These are phyloP conservation scores for Leptodactylus fuscus DNA, from an alignment of 2,113 vertebrate species.

Conservation along the genomic window DNA sequence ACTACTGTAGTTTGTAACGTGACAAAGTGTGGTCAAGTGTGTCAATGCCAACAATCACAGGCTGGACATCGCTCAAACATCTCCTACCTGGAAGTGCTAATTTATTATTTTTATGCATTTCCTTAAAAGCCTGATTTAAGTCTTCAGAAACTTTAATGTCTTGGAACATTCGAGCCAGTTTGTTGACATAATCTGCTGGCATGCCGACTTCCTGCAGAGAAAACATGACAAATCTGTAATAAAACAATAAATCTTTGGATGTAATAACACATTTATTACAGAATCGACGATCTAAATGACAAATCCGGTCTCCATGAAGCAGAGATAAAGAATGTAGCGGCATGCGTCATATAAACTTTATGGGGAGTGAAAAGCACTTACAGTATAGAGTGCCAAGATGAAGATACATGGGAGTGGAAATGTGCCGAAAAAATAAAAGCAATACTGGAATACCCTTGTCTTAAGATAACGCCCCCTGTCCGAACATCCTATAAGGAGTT, in stretches of 20 bases:
- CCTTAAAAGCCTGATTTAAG: conserved; percentile 98
- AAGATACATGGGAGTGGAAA: no score
- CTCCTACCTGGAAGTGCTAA: conserved; percentile 92
- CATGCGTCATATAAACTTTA: no score
- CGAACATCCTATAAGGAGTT: no score
- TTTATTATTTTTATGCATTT: conserved; percentile 99
- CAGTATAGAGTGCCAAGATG: no score
- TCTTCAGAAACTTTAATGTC: conserved; percentile 99
- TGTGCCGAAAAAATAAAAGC: no score
- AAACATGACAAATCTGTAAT: neutral
- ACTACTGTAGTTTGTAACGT: no score
- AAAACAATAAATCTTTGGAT: neutral
- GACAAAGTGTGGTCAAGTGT: neutral
- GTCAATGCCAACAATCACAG: neutral
- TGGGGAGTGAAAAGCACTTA: no score
- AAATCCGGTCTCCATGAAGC: no score
- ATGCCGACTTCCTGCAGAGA: conserved; percentile 91
- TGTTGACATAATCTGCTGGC: conserved; percentile 99
- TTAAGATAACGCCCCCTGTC: no score
- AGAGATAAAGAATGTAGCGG: no score
- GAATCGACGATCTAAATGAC: no score
- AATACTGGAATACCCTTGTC: no score
- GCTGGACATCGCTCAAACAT: neutral
- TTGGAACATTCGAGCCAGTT: conserved; percentile 98
- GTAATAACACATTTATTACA: neutral